These are phyloP conservation scores for Pediacus dermestoides DNA, from an alignment of 2,888 invertebrate genomes.

Conservation along the genomic window DNA sequence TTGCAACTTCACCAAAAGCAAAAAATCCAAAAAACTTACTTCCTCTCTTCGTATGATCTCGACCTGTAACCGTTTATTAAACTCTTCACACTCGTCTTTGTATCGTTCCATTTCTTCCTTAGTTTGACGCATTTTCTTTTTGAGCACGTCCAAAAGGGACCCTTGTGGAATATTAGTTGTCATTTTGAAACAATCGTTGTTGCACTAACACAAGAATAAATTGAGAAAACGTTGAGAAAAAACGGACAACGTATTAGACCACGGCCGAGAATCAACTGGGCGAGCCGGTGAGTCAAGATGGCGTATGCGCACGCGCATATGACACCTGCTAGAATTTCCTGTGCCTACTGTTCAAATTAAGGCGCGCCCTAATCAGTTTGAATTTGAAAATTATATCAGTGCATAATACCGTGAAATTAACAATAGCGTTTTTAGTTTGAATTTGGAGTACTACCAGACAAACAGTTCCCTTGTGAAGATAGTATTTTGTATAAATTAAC, in stretches of 20 bases:
- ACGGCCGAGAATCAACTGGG: conserved; percentile 41
- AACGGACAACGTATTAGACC: conserved; percentile 6
- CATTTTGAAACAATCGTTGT: conserved; percentile 58
- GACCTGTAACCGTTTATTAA: conserved; percentile 89
- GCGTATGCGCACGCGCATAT: conserved; percentile 42
- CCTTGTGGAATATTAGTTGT: conserved; percentile 89
- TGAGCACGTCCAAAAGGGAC: conserved; percentile 92
- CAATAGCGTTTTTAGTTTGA: conserved; percentile 8
- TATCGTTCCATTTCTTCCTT: conserved; percentile 99
- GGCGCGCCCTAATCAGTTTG: conserved; percentile 16
- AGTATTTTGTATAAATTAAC: neutral
- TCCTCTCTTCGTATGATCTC: conserved; percentile 96
- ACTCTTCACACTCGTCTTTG: conserved; percentile 96
- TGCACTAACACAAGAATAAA: conserved; percentile 8
- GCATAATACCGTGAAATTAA: conserved; percentile 11
- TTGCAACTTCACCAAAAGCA: too few species aligned
- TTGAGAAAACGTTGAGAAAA: conserved; percentile 6
- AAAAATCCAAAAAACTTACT: too few species aligned
- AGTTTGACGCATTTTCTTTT: conserved; percentile 99
- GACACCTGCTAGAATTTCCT: conserved; percentile 37
- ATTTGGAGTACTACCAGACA: neutral
- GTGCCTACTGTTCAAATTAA: conserved; percentile 16
- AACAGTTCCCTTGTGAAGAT: neutral
- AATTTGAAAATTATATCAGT: neutral
- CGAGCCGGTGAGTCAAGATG: conserved; percentile 49